Conservation (phyloP, 2,888 invertebrate genomes). For the Coenonympha arcania region DNA sequence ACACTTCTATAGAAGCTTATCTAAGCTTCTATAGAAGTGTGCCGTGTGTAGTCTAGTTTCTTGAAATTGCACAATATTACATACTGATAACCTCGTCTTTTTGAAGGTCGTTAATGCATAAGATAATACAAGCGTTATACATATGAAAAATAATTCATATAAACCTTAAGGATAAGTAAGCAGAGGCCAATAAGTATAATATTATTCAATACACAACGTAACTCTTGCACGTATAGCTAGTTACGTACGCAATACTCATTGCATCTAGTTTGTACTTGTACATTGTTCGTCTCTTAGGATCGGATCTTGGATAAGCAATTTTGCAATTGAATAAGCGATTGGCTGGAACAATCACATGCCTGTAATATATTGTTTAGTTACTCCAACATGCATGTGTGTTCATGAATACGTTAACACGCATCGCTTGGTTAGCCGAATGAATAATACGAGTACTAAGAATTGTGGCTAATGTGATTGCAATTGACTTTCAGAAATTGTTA, state of each 20-base stretch:
- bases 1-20: too few species aligned
- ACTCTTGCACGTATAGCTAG: neutral
- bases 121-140: too few species aligned
- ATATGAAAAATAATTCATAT: too few species aligned
- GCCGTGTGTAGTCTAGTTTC: too few species aligned
- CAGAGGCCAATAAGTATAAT: neutral
- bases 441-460: constrained; percentile 18
- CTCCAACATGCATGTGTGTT: constrained; percentile 20
- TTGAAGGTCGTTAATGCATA: too few species aligned
- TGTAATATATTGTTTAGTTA: constrained; percentile 25
- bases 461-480: neutral
- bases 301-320: constrained; percentile 29
- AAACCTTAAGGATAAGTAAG: neutral
- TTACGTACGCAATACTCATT: too few species aligned
- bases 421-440: constrained; percentile 16
- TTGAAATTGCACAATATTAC: too few species aligned
- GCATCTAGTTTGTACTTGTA: constrained; percentile 3
- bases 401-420: constrained; percentile 19
- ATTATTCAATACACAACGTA: neutral
- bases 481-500: neutral
- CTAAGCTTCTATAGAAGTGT: too few species aligned
- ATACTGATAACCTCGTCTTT: too few species aligned
- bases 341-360: constrained; percentile 27
- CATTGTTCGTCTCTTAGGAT: constrained; percentile 21
- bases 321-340: constrained; percentile 29